Conservation (phyloP, 2,113 vertebrate species). For the Falcunculus frontatus region DNA sequence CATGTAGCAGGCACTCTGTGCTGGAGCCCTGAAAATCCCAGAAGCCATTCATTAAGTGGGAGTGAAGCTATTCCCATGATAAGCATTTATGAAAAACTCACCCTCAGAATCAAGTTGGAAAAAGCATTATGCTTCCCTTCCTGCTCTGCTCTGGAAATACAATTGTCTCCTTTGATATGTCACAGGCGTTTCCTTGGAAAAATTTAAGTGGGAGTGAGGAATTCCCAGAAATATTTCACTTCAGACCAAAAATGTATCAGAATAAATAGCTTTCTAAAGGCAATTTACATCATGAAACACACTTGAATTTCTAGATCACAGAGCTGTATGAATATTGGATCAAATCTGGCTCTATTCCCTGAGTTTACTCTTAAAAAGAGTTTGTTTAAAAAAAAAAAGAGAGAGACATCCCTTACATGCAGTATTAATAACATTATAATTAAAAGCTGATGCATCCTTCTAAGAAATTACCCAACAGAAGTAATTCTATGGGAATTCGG, state of each 20-base stretch:
- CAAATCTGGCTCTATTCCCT: background rate
- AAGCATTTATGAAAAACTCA: background rate
- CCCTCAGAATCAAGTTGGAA: background rate
- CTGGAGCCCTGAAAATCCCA: background rate
- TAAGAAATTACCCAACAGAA: background rate
- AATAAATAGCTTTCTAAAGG: background rate
- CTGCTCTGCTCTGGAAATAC: background rate
- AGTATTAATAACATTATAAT: background rate
- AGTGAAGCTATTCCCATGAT: background rate
- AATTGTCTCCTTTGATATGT: background rate
- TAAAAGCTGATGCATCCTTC: background rate
- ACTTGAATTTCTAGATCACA: background rate
- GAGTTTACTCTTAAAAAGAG: background rate
- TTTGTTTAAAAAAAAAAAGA: background rate
- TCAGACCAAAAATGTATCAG: background rate
- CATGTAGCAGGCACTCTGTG: background rate
- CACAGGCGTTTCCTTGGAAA: constrained; percentile 1
- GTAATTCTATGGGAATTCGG: background rate
- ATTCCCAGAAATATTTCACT: constrained; percentile 8
- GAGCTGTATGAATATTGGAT: background rate
- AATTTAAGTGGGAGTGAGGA: background rate
- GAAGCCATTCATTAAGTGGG: background rate
- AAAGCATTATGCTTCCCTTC: background rate
- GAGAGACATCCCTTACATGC: background rate
- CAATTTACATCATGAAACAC: background rate